Conservation (phyloP, 1,140 invertebrate species). For the Sitodiplosis mosellana region DNA sequence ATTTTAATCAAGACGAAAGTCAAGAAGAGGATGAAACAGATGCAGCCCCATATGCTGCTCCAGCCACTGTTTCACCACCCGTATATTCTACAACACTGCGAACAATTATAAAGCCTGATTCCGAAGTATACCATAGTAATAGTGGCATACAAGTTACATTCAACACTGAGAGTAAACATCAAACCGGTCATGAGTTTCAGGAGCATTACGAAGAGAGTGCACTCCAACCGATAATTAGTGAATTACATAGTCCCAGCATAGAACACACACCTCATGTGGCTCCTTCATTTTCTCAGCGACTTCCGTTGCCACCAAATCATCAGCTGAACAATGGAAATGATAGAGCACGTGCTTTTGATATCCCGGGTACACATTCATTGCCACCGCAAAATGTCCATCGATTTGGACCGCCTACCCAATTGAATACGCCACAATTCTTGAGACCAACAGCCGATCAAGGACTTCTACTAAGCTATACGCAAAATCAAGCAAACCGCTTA, state of each 20-base stretch:
- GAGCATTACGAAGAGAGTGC: slow-evolving; percentile 33
- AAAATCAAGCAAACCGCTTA: no score
- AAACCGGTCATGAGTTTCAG: slow-evolving; percentile 30
- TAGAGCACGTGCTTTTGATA: no score
- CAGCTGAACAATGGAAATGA: not conserved
- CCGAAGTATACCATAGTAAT: slow-evolving; percentile 56
- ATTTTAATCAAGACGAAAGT: slow-evolving; percentile 23
- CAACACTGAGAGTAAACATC: slow-evolving; percentile 37
- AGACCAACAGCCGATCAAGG: no score
- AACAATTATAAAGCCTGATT: slow-evolving; percentile 66
- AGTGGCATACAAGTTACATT: slow-evolving; percentile 58
- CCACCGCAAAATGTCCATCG: no score
- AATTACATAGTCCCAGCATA: no score
- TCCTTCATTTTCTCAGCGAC: no score
- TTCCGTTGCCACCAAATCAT: no score
- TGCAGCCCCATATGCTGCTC: slow-evolving; percentile 52
- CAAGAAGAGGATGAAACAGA: slow-evolving; percentile 45
- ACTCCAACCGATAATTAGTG: slow-evolving; percentile 30
- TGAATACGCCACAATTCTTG: no score
- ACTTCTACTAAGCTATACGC: no score
- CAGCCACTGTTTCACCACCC: slow-evolving; percentile 45
- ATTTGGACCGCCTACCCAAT: no score
- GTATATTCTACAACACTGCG: slow-evolving; percentile 53
- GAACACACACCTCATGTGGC: no score
- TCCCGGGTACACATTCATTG: no score